Percentiles rank a stretch among this genome's conserved stretches.
These are phyloP conservation scores for Caenorhabditis afra DNA, from an alignment of 2,888 invertebrate genomes.

Conservation along the genomic window DNA sequence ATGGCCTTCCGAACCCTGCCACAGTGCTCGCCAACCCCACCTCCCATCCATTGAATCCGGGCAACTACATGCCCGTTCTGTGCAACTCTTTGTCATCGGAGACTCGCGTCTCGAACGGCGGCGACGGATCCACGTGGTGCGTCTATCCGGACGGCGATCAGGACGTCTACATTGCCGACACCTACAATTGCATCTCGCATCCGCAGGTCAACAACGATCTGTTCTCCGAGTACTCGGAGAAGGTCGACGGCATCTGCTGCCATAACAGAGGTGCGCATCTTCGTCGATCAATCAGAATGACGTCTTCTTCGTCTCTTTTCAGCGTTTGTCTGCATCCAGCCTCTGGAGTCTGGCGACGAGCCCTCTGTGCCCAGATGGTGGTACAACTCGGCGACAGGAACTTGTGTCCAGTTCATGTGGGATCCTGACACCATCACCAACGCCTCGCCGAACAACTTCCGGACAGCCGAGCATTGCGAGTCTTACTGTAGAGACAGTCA, in stretches of 20 bases:
- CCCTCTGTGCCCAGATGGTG: constrained; percentile 78
- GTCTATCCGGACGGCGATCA: constrained; percentile 77
- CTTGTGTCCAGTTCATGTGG: constrained; percentile 78
- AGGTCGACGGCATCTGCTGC: constrained; percentile 78
- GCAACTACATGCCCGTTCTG: constrained; percentile 77
- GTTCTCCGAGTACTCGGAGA: constrained; percentile 76
- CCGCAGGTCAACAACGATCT: constrained; percentile 76
- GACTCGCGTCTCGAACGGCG: constrained; percentile 70
- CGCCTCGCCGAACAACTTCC: constrained; percentile 78
- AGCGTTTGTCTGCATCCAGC: constrained; percentile 77
- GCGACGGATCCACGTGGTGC: constrained; percentile 78
- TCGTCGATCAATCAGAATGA: too few relatives aligned
- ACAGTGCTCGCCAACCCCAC: constrained; percentile 77
- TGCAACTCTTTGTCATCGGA: constrained; percentile 74
- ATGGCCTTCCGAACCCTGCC: constrained; percentile 74
- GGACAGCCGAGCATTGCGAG: constrained; percentile 77
- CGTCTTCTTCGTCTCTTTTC: constrained; percentile 12
- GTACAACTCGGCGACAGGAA: constrained; percentile 78
- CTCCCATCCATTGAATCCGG: constrained; percentile 74
- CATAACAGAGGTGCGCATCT: constrained; percentile 72
- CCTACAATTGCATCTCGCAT: constrained; percentile 77
- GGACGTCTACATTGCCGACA: constrained; percentile 76
- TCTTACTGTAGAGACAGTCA: constrained; percentile 75
- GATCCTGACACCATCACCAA: constrained; percentile 74
- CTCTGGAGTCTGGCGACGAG: constrained; percentile 76